Evolutionary conservation across 2,797 vertebrate genomes (phyloP), one percentile per base, ranked within the genome.

Genomic region (Nasua narica): DNA sequence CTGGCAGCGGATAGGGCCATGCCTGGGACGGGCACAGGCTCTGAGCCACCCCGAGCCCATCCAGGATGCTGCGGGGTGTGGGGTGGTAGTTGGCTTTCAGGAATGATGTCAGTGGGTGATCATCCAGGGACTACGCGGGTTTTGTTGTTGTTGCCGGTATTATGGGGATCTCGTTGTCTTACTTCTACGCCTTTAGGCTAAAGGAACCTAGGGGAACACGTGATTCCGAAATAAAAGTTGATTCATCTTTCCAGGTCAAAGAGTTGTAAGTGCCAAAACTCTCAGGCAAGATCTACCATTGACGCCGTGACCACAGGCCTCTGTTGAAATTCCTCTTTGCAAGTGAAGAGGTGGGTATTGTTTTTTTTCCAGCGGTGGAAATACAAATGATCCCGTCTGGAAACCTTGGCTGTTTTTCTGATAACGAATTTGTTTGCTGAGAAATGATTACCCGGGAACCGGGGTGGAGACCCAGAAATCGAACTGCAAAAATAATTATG

Each of bases 361-460:
- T 93, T 93, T 93, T 93, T 93, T 91, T 95, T 90, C 86, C 50
- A 91, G 83, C 79, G 69, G 46, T 82, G 79, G 88, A 96, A 95
- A 97, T 72, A 92, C 69, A 96, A 81, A 93, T 60, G 74, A 86
- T 85, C 97, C 40, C 67, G 35, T 90, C 58, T 72, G 90, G 92
- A 87, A 96, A 87, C 52, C 32, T 25, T 29, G 84, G 32, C 52
- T 40, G 13, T 70, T 72, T 77, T 54, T 48, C 56, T 77, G 85
- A 76, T 62, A 90, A 46, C 54, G 78, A 29, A 95, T 94, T 77
- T 91, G 72, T 82, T 96, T 96, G 81, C 72, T 88, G 82, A 82
- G 82, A 96, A 95, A 85, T 92, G 84, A 87, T 87, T 95, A 91
- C 48, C 84, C 50, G 54, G 27, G 54, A 87, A 77, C 65, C 35